Evolutionary conservation across 2,113 vertebrate genomes (phyloP).

Genomic region (Coptodon rendalli): DNA sequence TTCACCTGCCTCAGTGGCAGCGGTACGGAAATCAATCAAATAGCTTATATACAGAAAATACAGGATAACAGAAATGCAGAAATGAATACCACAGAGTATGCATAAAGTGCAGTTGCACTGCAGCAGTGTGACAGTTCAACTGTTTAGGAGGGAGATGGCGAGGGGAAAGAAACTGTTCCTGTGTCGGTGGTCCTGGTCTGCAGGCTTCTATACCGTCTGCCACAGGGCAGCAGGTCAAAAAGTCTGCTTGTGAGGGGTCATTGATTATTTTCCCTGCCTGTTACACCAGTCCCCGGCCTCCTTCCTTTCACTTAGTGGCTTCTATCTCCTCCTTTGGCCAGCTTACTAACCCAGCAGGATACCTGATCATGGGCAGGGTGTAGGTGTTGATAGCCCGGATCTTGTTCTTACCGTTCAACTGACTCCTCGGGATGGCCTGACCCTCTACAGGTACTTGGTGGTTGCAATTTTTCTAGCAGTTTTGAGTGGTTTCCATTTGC

Average conservation of each 20-base stretch:
- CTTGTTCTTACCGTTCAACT: background rate
- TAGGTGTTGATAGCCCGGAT: background rate
- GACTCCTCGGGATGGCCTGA: background rate
- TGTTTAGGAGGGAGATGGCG: background rate
- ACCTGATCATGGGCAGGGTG: background rate
- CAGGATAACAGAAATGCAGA: background rate
- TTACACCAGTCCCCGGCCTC: background rate
- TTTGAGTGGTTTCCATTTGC: background rate
- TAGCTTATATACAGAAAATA: background rate
- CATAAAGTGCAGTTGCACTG: background rate
- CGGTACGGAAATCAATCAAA: background rate
- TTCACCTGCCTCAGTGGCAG: background rate
- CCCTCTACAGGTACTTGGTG: background rate
- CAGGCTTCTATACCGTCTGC: background rate
- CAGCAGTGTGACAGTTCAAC: background rate
- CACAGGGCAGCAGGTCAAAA: no score
- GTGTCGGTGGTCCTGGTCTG: background rate
- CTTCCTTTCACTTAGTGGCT: background rate
- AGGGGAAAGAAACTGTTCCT: background rate
- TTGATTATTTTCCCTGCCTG: no score
- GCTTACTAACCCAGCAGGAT: background rate
- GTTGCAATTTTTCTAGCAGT: background rate
- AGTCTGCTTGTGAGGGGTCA: no score
- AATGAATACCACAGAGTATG: background rate
- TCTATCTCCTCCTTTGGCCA: background rate